A percentile compares a stretch with the other conserved stretches of the same genome.
phyloP scores from a whole-genome alignment of 2,888 invertebrate genomes.

The Crematogaster levior region DNA sequence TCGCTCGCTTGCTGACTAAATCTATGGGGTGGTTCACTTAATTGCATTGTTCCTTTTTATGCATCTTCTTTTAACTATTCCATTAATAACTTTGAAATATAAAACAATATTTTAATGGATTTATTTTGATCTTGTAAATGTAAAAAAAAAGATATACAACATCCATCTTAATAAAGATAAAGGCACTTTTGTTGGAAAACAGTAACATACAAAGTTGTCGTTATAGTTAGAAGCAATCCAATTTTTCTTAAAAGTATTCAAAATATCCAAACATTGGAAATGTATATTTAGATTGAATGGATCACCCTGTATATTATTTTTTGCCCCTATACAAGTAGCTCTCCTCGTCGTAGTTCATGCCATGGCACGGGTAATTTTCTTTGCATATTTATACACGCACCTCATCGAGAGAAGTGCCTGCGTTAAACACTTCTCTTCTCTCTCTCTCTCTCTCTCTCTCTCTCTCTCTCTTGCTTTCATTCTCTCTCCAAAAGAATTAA shows the following conservation, averaged over 20 bases:
- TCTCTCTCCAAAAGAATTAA: constrained; percentile 53
- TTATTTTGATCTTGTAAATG: not conserved
- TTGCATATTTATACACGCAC: constrained; percentile 72
- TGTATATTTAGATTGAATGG: not conserved
- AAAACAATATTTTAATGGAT: constrained; percentile 2
- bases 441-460: not conserved
- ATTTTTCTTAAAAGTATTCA: not conserved
- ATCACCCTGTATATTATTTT: constrained; percentile 72
- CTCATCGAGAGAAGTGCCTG: constrained; percentile 65
- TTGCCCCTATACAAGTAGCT: constrained; percentile 66
- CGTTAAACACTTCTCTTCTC: constrained; percentile 54
- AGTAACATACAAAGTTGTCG: not conserved
- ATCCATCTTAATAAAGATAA: not conserved
- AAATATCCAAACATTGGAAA: not conserved
- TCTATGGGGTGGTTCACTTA: constrained; percentile 17
- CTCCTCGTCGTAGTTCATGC: constrained; percentile 60
- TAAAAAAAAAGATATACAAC: not conserved
- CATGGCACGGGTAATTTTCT: constrained; percentile 70
- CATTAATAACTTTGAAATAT: not conserved
- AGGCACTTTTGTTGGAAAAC: not conserved
- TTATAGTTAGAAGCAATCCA: not conserved
- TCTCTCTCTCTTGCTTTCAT: not conserved
- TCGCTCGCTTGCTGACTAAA: not conserved
- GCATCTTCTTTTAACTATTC: not conserved
- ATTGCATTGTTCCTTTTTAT: constrained; percentile 18